Base-by-base conservation (phyloP, 2,888 invertebrate genomes). In the Anorthoa munda region DNA sequence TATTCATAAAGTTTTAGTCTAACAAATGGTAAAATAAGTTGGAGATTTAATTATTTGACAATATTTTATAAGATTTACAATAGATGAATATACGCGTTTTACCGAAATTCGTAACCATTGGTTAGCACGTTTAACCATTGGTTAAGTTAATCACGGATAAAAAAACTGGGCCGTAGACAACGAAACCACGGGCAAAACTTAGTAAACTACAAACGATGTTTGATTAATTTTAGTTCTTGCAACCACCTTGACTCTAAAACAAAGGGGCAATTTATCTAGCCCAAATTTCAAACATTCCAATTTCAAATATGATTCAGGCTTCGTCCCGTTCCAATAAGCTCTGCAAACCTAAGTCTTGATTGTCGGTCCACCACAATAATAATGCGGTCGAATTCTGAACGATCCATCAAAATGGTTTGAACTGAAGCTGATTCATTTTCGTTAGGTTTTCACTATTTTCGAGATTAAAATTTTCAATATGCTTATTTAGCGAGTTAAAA, bases 311-410 rank as follows among this genome's bases (percentile, higher is more conserved):
- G 21, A 18, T n/a, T 60, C 4, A 59, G 5, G 21, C 13, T 4
- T 13, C 9, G 18, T 12, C 21, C 55, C 26, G 12, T n/a, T 50
- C n/a, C 55, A 76, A 76, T 60, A 61, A 50, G 0, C 21, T 61
- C 9, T 4, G 39, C 48, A 55, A 61, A 26, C 55, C 18, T 26
- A 3, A 45, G 17, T 39, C 11, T 18, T 55, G 53, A 66, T 50
- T 61, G 53, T 31, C 53, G 26, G 67, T 39, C 23, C 2, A 26
- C 60, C 66, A 55, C 45, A 51, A 17, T 74, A 60, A 61, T n/a
- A 76, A 23, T 2, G 53, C 11, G 48, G 21, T 60, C 26, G 45
- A 75, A 75, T 75, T 55, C 60, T 50, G 13, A 50, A 76, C 21
- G 21, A 26, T 45, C 2, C 17, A 45, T 13, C 2, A 48, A 18